Evolutionary conservation across 2,113 vertebrate species (phyloP), one percentile per base, ranked within the genome.

Genomic region (Saimiri boliviensis): DNA sequence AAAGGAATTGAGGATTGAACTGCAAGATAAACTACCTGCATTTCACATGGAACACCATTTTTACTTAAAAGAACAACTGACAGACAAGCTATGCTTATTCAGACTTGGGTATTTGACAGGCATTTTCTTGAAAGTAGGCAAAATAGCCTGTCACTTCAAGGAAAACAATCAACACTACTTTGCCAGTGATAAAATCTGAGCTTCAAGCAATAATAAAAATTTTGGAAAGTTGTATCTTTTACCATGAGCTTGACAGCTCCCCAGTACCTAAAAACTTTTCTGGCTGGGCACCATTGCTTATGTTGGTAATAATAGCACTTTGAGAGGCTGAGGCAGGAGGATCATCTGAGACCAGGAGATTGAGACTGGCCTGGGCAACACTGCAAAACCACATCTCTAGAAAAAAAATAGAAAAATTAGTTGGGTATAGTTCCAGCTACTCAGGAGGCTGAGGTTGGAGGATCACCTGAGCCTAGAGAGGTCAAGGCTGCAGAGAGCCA

Each of bases 31-130:
- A 82, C 30, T 49, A 81, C 63, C 63, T 76, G 27, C 86, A 85
- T 79, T 92, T 95, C 86, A 89, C 87, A 82, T 25, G 19, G 73
- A 93, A 83, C 11, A 81, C 10, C 25, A 87, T 52, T 97, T 93
- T 86, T 93, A 91, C 20, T 74, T 95, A 79, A 97, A 95, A 97
- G 86, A 95, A 74, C 30, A 92, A 76, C 77, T 95, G 83, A 83
- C 76, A 96, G 94, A 68, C 49, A 97, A 95, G 23, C 60, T 74
- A n/a, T 23, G 2, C 66, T 80, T 96, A 92, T 84, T 93, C 89
- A 81, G 80, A 84, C 80, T 92, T 82, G 8, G 7, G 11, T 77
- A 87, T 89, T 2, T 95, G 93, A 95, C 93, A 97, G 84, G 73
- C 5, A 35, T 82, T 89, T 81, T 96, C 74, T 45, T 89, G 23